These are phyloP conservation scores for Hyperoodon ampullatus DNA, from an alignment of 2,113 vertebrate species.

Conservation along the genomic window DNA sequence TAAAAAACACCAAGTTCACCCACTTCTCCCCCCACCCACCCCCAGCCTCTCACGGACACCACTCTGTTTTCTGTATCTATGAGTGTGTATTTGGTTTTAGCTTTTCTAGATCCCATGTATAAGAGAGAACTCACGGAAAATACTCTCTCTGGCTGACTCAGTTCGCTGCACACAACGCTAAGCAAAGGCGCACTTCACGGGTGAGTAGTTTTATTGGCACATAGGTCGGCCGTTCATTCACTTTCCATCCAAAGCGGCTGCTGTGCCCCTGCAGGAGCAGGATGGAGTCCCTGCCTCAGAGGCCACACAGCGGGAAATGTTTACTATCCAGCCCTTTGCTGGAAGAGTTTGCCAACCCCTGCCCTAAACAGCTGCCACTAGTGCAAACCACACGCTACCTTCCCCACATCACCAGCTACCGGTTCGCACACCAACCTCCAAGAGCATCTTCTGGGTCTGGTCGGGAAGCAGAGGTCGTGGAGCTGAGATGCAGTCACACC, in stretches of 20 bases:
- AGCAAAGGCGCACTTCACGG: accelerated
- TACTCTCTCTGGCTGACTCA: background rate
- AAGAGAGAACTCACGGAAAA: background rate
- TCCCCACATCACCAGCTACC: background rate
- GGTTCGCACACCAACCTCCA: accelerated
- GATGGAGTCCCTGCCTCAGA: accelerated
- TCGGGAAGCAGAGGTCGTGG: background rate
- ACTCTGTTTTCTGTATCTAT: background rate
- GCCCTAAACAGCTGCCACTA: accelerated
- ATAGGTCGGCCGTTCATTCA: accelerated
- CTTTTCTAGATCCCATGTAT: background rate
- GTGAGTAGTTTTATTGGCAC: accelerated
- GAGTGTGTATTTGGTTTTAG: background rate
- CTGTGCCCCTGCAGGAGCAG: accelerated
- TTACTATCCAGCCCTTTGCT: accelerated
- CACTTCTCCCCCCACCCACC: background rate
- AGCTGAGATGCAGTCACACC: too few species aligned
- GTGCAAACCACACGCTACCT: background rate
- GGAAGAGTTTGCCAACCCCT: too few species aligned
- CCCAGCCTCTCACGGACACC: background rate
- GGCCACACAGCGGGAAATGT: accelerated
- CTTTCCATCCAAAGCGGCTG: background rate
- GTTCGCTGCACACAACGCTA: accelerated
- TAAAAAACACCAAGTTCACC: background rate
- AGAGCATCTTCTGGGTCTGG: background rate